Conservation (phyloP, 2,113 vertebrate genomes). For the Uropsilus gracilis region DNA sequence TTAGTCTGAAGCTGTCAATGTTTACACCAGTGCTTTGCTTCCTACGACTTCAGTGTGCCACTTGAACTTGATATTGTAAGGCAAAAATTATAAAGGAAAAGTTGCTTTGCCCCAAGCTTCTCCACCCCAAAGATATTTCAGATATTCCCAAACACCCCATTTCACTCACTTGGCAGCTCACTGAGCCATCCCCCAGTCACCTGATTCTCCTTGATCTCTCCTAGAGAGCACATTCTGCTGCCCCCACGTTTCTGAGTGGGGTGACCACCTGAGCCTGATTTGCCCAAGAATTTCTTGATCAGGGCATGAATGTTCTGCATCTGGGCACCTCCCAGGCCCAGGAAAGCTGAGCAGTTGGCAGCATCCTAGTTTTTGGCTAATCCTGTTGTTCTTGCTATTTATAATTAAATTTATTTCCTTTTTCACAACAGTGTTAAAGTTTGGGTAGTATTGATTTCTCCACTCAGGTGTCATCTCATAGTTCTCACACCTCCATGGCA, state of each 20-base stretch:
- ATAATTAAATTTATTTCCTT: no score
- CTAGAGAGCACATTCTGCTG: neutral
- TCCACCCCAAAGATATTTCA: constrained; percentile 43
- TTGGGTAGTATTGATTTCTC: no score
- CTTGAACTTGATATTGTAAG: neutral
- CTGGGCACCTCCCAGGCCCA: neutral
- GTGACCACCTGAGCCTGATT: neutral
- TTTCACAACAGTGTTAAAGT: no score
- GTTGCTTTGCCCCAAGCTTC: neutral
- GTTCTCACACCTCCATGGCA: no score
- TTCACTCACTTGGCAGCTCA: neutral
- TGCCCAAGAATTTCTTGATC: neutral
- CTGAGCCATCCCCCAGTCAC: neutral
- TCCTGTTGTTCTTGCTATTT: no score
- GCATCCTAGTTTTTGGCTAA: no score
- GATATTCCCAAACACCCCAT: neutral
- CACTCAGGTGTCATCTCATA: no score
- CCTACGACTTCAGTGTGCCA: neutral
- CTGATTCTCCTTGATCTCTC: neutral
- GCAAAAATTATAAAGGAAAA: neutral
- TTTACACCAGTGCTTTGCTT: neutral
- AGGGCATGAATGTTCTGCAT: neutral
- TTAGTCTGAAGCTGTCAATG: constrained; percentile 51
- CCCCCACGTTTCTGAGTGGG: neutral
- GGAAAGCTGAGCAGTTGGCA: neutral